Evolutionary conservation across 2,113 vertebrate species (phyloP), one percentile per base, ranked within the genome.

Genomic region (Syngnathus floridae): DNA sequence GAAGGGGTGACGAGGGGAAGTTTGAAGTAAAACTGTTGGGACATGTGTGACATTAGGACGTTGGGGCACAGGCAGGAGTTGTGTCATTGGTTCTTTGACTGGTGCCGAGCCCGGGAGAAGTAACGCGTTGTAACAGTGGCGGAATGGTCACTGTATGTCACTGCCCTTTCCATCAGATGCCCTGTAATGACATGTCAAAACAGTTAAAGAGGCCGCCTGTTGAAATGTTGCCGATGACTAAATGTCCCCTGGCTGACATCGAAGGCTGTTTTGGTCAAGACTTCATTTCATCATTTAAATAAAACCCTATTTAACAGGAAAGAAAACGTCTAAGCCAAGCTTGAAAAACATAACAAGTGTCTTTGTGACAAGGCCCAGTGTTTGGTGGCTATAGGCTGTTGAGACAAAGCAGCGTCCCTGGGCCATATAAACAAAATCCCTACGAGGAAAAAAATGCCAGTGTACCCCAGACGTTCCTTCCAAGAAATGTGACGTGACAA

Each of bases 11-110:
- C 41, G 66, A 66, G 67, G 77, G 74, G 69, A 83, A 67, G 79
- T 87, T 86, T 88, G 88, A 88, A 76, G 85, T 70, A 85, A 87
- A 89, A 74, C 67, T 73, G 78, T 82, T 84, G 75, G 85, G 88
- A 89, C 88, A 49, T 83, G 85, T 86, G 85, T 89, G 88, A 88
- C 88, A 89, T 86, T 86, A 83, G 84, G 82, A 84, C 82, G 73
- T 75, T 64, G 79, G 73, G 80, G 80, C 74, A 71, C 80, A 72
- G 72, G 80, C 83, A 74, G 84, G 70, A 87, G 81, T 83, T 81
- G 84, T 84, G 85, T 86, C 85, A 86, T 77, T 82, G 88, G 82
- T 81, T 77, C 70, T 81, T 79, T 82, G 88, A 89, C 82, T 86
- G 82, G 81, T 70, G 74, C 73, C 69, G 78, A 75, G 81, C 70